A percentile compares a stretch with the other conserved stretches of the same genome.
These are phyloP conservation scores for Gymnogyps californianus DNA, from an alignment of 2,113 vertebrate species.

Conservation along the genomic window DNA sequence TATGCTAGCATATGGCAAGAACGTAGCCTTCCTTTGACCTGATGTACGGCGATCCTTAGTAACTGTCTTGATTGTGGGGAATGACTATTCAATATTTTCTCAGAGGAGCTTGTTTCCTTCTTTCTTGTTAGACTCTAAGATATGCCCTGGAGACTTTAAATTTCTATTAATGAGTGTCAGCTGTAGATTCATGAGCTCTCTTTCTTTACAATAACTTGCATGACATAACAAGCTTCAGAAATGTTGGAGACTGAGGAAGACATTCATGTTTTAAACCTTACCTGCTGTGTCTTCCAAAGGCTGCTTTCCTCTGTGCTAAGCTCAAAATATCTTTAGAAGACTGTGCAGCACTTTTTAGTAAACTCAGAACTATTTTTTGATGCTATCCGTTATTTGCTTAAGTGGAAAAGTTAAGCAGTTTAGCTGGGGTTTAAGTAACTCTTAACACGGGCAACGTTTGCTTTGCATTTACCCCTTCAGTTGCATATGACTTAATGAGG, in stretches of 20 bases:
- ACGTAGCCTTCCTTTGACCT: neutral
- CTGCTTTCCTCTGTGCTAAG: neutral
- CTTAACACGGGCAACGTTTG: neutral
- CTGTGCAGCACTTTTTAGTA: neutral
- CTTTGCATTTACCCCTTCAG: neutral
- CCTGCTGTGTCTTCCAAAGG: neutral
- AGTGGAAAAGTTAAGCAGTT: neutral
- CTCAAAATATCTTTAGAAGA: neutral
- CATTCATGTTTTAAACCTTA: neutral
- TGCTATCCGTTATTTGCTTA: neutral
- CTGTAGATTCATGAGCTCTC: neutral
- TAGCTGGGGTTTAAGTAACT: neutral
- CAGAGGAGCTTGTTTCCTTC: neutral
- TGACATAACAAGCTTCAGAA: neutral
- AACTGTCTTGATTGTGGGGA: neutral
- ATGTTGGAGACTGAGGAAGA: neutral
- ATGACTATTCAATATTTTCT: neutral
- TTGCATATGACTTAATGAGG: neutral
- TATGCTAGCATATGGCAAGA: neutral
- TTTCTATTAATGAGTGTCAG: neutral
- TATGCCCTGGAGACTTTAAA: neutral
- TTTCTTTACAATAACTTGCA: neutral
- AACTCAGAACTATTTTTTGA: neutral
- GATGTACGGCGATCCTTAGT: accelerated
- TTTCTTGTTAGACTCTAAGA: neutral